Conservation (phyloP, 2,113 vertebrate species). For the Sorex fumeus region DNA sequence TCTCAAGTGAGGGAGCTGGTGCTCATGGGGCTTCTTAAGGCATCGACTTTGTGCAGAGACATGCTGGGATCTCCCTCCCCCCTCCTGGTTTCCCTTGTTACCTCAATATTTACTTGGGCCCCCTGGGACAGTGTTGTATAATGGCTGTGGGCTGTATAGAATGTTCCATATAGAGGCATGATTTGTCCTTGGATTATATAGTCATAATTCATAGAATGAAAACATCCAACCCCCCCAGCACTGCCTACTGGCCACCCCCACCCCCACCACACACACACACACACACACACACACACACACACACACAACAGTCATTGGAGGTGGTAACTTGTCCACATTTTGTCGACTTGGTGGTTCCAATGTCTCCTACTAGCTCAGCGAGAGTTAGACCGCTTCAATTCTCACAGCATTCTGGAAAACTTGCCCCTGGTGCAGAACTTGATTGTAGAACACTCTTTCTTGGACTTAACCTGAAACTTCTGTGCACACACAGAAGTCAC, state of each 20-base stretch:
- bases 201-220: background rate
- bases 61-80: background rate
- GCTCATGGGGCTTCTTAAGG: background rate
- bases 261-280: background rate
- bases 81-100: background rate
- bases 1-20: background rate
- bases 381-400: too few species aligned
- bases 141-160: too few species aligned
- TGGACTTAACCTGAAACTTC: background rate
- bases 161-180: too few species aligned
- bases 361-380: background rate
- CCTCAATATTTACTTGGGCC: background rate
- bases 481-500: background rate
- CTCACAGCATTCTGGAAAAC: background rate
- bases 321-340: background rate
- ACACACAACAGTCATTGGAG: too few species aligned
- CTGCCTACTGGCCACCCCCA: too few species aligned
- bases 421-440: background rate
- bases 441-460: background rate
- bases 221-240: background rate
- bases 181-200: background rate
- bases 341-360: background rate
- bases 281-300: too few species aligned
- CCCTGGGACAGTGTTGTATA: background rate
- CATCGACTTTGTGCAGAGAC: rapidly evolving